Conservation (phyloP, 2,888 invertebrate genomes). For the Euclidia mi region DNA sequence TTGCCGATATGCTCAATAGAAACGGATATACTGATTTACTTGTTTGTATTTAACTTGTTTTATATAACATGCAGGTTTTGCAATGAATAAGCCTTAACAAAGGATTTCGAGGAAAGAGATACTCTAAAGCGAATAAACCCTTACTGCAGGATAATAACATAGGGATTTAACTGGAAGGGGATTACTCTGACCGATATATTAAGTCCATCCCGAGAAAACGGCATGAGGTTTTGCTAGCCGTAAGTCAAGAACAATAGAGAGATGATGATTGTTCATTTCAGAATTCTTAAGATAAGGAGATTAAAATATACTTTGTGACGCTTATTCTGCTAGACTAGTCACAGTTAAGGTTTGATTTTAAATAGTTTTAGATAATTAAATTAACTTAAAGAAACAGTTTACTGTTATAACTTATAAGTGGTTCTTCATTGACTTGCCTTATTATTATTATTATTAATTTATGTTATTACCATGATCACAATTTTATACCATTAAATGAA, state of each 20-base stretch:
- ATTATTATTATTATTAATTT: too few species aligned
- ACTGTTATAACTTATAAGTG: too few species aligned
- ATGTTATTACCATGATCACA: too few species aligned
- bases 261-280: constrained; percentile 44
- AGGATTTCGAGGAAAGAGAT: constrained; percentile 29
- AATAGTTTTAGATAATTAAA: too few species aligned
- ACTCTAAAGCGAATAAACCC: constrained; percentile 15
- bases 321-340: too few species aligned
- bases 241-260: constrained; percentile 28
- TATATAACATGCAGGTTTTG: too few species aligned
- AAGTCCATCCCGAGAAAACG: constrained; percentile 60
- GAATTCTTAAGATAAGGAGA: constrained; percentile 28
- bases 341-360: too few species aligned
- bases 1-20: constrained; percentile 34
- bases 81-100: constrained; percentile 33
- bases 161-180: constrained; percentile 59
- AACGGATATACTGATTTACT: constrained; percentile 36
- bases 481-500: too few species aligned
- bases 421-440: too few species aligned
- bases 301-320: too few species aligned
- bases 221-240: constrained; percentile 56
- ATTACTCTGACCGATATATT: constrained; percentile 60
- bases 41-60: too few species aligned
- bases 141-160: constrained; percentile 16
- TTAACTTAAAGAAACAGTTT: too few species aligned